These are phyloP conservation scores for Neopipo cinnamomea DNA, from an alignment of 2,113 vertebrate genomes.

Conservation along the genomic window DNA sequence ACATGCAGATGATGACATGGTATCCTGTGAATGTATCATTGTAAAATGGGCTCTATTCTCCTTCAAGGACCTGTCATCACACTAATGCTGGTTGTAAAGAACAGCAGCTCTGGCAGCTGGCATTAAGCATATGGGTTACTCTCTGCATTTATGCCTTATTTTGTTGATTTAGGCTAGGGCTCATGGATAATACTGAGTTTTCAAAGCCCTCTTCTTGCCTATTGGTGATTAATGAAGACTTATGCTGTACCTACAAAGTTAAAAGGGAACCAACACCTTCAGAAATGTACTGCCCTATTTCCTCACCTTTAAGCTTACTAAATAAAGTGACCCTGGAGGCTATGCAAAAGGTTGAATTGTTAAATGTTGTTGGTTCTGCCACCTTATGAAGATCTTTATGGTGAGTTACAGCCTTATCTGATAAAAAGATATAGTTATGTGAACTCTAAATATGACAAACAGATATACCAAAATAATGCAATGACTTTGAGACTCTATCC, in stretches of 20 bases:
- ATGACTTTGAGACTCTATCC: neutral
- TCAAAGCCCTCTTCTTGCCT: neutral
- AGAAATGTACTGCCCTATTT: neutral
- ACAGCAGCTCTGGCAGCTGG: neutral
- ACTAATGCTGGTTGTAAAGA: neutral
- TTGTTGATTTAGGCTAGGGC: neutral
- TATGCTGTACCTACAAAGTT: neutral
- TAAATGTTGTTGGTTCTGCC: neutral
- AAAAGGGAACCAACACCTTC: neutral
- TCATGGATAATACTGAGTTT: neutral
- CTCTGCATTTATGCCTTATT: neutral
- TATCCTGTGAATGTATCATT: neutral
- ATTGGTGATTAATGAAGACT: neutral
- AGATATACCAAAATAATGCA: neutral
- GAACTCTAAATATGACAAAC: neutral
- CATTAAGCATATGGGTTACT: neutral
- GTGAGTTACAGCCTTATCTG: neutral
- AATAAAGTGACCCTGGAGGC: neutral
- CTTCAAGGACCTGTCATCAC: conserved; percentile 20
- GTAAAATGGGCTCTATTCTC: neutral
- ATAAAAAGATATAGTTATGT: neutral
- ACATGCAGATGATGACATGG: neutral
- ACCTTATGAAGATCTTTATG: neutral
- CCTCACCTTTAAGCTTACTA: neutral
- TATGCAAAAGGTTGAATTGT: neutral